Evolutionary conservation across 2,113 vertebrate genomes (phyloP), one percentile per base, ranked within the genome.

Genomic region (Phasianus colchicus): DNA sequence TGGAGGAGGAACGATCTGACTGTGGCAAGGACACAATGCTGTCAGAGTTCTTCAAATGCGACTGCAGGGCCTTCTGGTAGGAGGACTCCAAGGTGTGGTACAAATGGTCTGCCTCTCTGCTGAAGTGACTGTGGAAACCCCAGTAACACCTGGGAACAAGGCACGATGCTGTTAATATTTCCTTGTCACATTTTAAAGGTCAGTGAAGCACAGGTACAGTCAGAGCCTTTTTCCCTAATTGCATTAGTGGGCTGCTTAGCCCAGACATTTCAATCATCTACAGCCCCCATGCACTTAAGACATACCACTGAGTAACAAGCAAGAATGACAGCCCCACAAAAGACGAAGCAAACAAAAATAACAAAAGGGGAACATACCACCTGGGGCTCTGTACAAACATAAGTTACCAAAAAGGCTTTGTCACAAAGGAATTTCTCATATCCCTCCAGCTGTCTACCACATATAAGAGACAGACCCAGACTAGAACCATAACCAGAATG

Each of bases 41-140:
- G 97, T 99, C 99, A 0, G 99, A 99, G 93, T 98, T 99, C 98
- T 99, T 99, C 96, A 99, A 92, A 91, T 99, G 99, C 2, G 99
- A 99, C 97, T 99, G 99, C 40, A 99, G 98, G 48, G 99, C 99
- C 92, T 99, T 99, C 98, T 99, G 99, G 97, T 99, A 99, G 45
- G 98, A 98, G 36, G 99, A 98, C 94, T 99, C 99, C 96, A 99
- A 89, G 1, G 97, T 98, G 95, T 99, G 98, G 96, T 99, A 99
- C 72, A 99, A 97, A 81, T 99, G 99, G 95, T 99, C 99, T 16
- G 99, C 99, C 96, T 99, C 99, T 83, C 99, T 96, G 86, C 98
- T 99, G 96, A 98, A 99, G 97, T 99, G 99, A 63, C 98, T 98
- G 47, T 99, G 99, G 97, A 99, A 99, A 80, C 99, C 98, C 99